phyloP scores from a whole-genome alignment of 2,888 invertebrate genomes.

The Acleris emargana region DNA sequence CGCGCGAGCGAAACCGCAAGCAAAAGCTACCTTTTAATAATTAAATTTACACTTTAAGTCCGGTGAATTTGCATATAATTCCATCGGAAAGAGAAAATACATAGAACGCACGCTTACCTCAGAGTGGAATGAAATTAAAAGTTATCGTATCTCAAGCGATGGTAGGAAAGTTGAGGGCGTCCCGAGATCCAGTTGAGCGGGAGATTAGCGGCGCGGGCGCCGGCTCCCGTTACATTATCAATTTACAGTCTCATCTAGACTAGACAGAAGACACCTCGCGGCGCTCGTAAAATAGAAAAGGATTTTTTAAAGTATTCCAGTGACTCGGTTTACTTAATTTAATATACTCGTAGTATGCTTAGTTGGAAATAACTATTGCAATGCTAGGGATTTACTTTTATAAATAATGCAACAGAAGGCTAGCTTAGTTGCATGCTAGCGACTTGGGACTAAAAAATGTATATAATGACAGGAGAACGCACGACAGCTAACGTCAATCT shows the following conservation, averaged over 20 bases:
- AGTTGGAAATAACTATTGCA: not conserved
- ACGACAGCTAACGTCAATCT: too few species aligned
- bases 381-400: not conserved
- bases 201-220: constrained; percentile 35
- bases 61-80: constrained; percentile 36
- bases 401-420: not conserved
- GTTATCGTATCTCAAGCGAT: constrained; percentile 46
- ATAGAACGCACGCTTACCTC: constrained; percentile 55
- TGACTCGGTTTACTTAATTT: not conserved
- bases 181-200: constrained; percentile 41
- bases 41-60: constrained; percentile 36
- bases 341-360: not conserved
- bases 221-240: constrained; percentile 51
- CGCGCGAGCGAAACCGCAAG: constrained; percentile 33
- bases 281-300: constrained; percentile 3
- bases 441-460: too few species aligned
- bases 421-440: too few species aligned
- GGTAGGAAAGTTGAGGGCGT: constrained; percentile 53
- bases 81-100: constrained; percentile 37
- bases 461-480: too few species aligned
- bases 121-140: constrained; percentile 67
- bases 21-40: constrained; percentile 35
- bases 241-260: constrained; percentile 54
- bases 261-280: constrained; percentile 24
- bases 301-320: not conserved